Evolutionary conservation across 1,140 invertebrate species (phyloP).

Genomic region (Pseudomyrmex dendroicus): DNA sequence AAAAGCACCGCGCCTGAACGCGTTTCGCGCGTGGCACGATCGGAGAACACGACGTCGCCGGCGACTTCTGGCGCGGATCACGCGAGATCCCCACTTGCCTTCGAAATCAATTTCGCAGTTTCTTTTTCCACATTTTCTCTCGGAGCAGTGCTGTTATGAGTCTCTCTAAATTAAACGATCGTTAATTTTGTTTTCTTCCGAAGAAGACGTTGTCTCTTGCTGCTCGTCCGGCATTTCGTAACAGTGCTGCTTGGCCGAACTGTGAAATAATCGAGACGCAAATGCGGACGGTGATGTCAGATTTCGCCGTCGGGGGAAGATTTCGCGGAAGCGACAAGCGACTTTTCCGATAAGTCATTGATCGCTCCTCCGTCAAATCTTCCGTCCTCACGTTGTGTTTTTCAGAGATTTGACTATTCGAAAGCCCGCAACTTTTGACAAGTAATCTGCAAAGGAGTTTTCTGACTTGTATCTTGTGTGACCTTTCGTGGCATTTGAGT

Average conservation of each 20-base stretch:
- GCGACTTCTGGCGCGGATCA: neutral
- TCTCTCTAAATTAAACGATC: neutral
- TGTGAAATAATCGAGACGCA: conserved; percentile 10
- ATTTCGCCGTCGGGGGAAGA: neutral
- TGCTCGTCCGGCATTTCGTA: neutral
- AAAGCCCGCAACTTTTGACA: conserved; percentile 64
- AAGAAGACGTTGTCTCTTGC: neutral
- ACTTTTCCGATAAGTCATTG: neutral
- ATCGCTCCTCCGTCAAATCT: conserved; percentile 59
- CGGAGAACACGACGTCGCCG: conserved; percentile 43
- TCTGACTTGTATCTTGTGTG: conserved; percentile 80
- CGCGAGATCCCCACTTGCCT: neutral
- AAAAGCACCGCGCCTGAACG: conserved; percentile 27
- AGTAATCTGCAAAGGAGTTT: conserved; percentile 61
- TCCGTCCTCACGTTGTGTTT: conserved; percentile 74
- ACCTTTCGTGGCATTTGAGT: conserved; percentile 83
- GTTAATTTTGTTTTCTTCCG: no score
- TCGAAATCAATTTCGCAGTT: conserved; percentile 1
- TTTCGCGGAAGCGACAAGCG: conserved; percentile 31
- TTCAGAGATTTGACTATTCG: conserved; percentile 65
- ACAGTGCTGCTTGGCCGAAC: conserved; percentile 1
- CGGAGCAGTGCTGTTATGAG: conserved; percentile 12
- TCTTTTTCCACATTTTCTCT: neutral
- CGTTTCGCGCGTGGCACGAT: conserved; percentile 17
- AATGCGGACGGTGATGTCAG: neutral